Evolutionary conservation across 2,888 invertebrate species (phyloP).

Genomic region (Rhaphigaster nebulosa): DNA sequence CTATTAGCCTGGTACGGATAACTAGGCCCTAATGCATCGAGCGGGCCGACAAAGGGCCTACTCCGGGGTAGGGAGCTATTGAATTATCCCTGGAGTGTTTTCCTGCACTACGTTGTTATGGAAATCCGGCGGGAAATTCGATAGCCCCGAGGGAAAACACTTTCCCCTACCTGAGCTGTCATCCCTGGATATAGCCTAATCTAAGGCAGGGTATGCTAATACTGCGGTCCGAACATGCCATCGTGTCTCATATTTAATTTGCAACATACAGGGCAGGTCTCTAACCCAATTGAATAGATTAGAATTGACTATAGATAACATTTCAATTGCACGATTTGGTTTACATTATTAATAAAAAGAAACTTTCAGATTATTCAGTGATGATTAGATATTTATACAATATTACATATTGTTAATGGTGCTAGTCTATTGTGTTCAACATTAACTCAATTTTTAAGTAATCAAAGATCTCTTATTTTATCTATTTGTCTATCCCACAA

Average conservation of each 20-base stretch:
- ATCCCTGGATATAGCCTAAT: conserved; percentile 4
- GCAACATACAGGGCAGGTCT: not conserved
- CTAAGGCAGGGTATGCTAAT: not conserved
- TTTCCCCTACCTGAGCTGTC: conserved; percentile 30
- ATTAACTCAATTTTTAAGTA: too few relatives aligned
- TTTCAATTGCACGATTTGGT: not conserved
- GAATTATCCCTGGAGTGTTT: conserved; percentile 54
- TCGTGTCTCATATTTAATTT: conserved; percentile 4
- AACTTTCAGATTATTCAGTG: too few relatives aligned
- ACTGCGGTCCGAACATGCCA: not conserved
- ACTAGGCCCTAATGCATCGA: not conserved
- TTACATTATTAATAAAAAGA: too few relatives aligned
- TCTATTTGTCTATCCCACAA: too few relatives aligned
- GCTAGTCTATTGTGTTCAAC: too few relatives aligned
- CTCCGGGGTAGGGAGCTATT: not conserved
- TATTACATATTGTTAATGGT: too few relatives aligned
- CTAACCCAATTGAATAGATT: not conserved
- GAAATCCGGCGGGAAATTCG: conserved; percentile 51
- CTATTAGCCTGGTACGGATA: not conserved
- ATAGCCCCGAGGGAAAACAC: conserved; percentile 51
- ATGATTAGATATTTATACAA: too few relatives aligned
- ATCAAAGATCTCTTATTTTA: too few relatives aligned
- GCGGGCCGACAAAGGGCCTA: conserved; percentile 21
- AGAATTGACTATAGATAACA: not conserved
- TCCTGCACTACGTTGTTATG: conserved; percentile 51